Base-by-base conservation (phyloP, 2,113 vertebrate species). In the Ailuropoda melanoleuca region DNA sequence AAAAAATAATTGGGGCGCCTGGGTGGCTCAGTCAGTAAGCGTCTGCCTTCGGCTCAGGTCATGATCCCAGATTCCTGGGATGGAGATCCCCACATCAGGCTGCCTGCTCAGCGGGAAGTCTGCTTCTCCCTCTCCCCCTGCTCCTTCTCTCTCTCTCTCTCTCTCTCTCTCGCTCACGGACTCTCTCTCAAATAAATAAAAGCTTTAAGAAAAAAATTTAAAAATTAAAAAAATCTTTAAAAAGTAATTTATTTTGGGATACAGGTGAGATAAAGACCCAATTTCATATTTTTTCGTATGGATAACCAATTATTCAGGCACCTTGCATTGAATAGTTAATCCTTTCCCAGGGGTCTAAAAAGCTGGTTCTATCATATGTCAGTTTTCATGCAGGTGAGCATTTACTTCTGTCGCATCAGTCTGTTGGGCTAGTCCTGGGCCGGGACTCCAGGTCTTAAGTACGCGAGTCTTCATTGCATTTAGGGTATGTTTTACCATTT, bases 21-120 rank as follows among this genome's bases (percentile, higher is more conserved):
- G 60, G 11, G 4, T 62, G 60, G 26, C 26, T 62, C 60, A 62
- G 60, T 12, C 1, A 12, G 60, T 62, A 62, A 62, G 60, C 26
- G 1, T 62, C 26, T 62, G 60, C 60, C 60, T 62, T 62, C 9
- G 5, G 29, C 60, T 31, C 29, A 64, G 12, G 60, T 64, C 29
- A 64, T 64, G 60, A 1, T 62, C 29, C 60, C 60, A 64, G 60
- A 64, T 12, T 31, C 29, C 62, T 14, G 13, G 62, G 29, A 64
- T 64, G 0, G 62, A 64, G n/a, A n/a, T n/a, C n/a, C n/a, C n/a
- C 6, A 6, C 43, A 43, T 43, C 5, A 1, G 43, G 43, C 43
- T 43, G 5, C 43, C 43, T 43, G 43, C 43, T 43, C 43, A 43
- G 43, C 6, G 43, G 43, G 43, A 6, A 43, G 43, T 1, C 43